Evolutionary conservation across 2,797 vertebrate species (phyloP), one percentile per base, ranked within the genome.

Genomic region (Mus spretus): DNA sequence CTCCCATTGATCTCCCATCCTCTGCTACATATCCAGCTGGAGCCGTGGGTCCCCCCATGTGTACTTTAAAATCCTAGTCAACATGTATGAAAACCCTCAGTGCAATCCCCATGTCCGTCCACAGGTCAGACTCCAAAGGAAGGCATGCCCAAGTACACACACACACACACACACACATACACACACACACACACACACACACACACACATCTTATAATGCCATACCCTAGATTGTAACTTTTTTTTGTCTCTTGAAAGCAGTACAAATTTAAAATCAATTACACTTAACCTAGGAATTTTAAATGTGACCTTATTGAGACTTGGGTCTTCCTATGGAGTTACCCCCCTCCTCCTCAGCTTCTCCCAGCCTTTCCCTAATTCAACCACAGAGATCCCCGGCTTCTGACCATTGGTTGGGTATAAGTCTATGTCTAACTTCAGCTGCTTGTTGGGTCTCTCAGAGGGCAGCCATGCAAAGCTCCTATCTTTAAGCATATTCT

Each of bases 281-380:
- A n/a, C 28, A 77, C 92, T 91, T 96, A 57, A 59, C 24, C 67
- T 59, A 55, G 11, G 79, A 47, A 82, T 82, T 91, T 7, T 90
- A 67, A 53, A 85, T 20, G 6, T 24, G 53, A 83, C 7, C 72
- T 19, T 72, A 72, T 37, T 37, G 67, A 37, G 34, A 72, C 34
- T 37, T 7, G n/a, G 67, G 15, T 70, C 34, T n/a, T 70, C 31
- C 34, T 70, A n/a, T 15, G 15, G 67, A 34, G 67, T 70, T 31
- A 1, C 7, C 15, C 7, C 2, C 34, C 17, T 72, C 34, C 67
- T 70, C 67, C 34, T 72, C 34, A 72, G 34, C 67, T 72, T 37
- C 67, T 72, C 37, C 34, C 17, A 37, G 34, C 17, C 7, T 72
- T 70, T 20, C 34, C 34, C 70, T 72, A 37, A 37, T 72, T 72